Evolutionary conservation across 2,888 invertebrate species (phyloP), one percentile per base, ranked within the genome.

Genomic region (Lasioglossum marginatum): DNA sequence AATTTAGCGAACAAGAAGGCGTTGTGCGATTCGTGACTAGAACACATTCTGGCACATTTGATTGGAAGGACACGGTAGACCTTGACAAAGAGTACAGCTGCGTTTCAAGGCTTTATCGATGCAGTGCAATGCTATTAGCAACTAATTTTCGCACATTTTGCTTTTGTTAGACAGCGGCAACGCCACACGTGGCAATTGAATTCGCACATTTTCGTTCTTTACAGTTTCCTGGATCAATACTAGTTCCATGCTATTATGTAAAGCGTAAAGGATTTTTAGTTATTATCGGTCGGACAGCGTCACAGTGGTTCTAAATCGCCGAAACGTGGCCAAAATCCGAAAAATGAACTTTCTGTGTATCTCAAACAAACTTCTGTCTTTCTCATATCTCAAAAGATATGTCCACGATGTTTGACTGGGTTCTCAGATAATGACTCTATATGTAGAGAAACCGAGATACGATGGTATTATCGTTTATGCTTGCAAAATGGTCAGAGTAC

Each of bases 131-230:
- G 63, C 73, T 80, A 72, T 87, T 82, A 84, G 76, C 87, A 71
- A 79, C 73, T 77, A 79, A 86, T 90, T 90, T 88, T 90, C 88
- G 80, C 90, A 86, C 85, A 77, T 89, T 72, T 79, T 71, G 48
- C 66, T 78, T 87, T 89, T 89, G 83, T 89, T 37, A 79, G 80
- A 34, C 66, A 40, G 57, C 81, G 40, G 77, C 45, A 63, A 52
- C 48, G 72, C 31, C 76, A 71, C 68, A 78, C 79, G 82, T 84
- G 83, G 71, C 86, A 68, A 87, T 87, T 90, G 80, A 90, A 89
- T 90, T 88, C 79, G 82, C 89, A 85, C 86, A 31, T 86, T n/a
- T 52, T 40, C 48, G 60, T 52, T 37, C 68, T 2, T 16, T 27
- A 63, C 74, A 68, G 34, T 73, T 70, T 79, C 34, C 48, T 81